Percentiles rank a stretch among this genome's conserved stretches.
phyloP scores from a whole-genome alignment of 2,888 invertebrate species.

The Drosophila acutilabella region DNA sequence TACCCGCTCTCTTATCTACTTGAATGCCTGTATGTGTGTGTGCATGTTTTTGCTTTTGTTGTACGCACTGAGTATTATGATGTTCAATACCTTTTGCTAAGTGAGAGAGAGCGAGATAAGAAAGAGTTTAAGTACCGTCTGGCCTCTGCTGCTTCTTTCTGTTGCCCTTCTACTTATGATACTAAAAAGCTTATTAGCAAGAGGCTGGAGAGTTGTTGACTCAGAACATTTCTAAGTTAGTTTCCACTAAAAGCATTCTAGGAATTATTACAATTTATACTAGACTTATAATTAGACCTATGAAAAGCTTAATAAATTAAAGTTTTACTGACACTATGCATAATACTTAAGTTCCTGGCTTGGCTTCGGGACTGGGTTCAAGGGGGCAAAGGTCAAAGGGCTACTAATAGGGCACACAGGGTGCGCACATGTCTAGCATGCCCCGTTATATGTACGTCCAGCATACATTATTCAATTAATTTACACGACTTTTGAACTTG shows the following conservation, averaged over 20 bases:
- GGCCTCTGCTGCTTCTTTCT: background rate
- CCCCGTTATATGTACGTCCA: background rate
- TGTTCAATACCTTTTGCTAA: conserved; percentile 17
- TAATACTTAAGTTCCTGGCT: conserved; percentile 24
- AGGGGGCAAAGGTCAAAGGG: background rate
- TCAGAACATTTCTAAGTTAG: conserved; percentile 16
- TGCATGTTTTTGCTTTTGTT: conserved; percentile 1
- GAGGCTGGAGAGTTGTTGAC: conserved; percentile 15
- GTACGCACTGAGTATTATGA: background rate
- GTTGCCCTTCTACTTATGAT: background rate
- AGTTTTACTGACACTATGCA: conserved; percentile 18
- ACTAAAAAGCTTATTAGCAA: background rate
- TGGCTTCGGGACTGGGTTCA: background rate
- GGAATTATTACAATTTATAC: conserved; percentile 3
- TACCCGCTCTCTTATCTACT: conserved; percentile 42
- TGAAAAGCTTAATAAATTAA: conserved; percentile 16
- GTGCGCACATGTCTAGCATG: background rate
- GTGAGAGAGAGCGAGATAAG: conserved; percentile 35
- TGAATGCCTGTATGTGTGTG: conserved; percentile 13
- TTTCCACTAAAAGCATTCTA: conserved; percentile 2
- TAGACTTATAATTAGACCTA: conserved; percentile 10
- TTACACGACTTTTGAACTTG: conserved; percentile 35
- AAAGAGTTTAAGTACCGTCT: background rate
- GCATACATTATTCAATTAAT: conserved; percentile 35
- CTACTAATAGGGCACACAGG: background rate